A percentile compares a stretch with the other conserved stretches of the same genome.
phyloP scores from a whole-genome alignment of 1,140 invertebrate genomes.

The Pseudomyrmex gracilis region DNA sequence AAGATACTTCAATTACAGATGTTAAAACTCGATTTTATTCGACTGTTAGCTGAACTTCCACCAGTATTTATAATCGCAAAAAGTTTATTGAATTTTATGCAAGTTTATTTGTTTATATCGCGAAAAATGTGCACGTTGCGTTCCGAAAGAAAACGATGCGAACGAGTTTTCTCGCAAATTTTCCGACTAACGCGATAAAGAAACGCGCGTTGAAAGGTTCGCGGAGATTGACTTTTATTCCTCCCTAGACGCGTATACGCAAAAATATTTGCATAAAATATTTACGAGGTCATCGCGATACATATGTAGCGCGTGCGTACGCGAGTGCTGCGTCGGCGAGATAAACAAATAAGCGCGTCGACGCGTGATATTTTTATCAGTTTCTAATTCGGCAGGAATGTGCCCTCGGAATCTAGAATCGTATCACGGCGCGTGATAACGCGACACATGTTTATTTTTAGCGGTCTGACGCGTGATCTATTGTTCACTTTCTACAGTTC shows the following conservation, averaged over 20 bases:
- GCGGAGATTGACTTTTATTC: conserved; percentile 49
- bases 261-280: conserved; percentile 45
- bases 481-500: conserved; percentile 31
- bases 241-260: background rate
- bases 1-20: conserved; percentile 2
- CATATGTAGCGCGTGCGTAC: too few species aligned
- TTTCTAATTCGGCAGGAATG: conserved; percentile 60
- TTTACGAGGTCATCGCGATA: conserved; percentile 25
- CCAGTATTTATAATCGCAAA: too few species aligned
- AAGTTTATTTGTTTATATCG: background rate
- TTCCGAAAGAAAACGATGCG: background rate
- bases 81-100: too few species aligned
- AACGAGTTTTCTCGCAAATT: conserved; percentile 12
- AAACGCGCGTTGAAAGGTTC: conserved; percentile 18
- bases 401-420: conserved; percentile 28
- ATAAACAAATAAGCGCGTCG: conserved; percentile 42
- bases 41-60: too few species aligned
- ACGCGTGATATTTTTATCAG: conserved; percentile 65
- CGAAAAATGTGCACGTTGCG: background rate
- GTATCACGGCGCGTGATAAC: conserved; percentile 62
- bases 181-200: conserved; percentile 34
- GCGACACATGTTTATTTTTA: conserved; percentile 56
- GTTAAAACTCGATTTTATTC: background rate
- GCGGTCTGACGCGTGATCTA: conserved; percentile 21
- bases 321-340: background rate